phyloP scores from a whole-genome alignment of 2,888 invertebrate species.

The Horisme vitalbata region DNA sequence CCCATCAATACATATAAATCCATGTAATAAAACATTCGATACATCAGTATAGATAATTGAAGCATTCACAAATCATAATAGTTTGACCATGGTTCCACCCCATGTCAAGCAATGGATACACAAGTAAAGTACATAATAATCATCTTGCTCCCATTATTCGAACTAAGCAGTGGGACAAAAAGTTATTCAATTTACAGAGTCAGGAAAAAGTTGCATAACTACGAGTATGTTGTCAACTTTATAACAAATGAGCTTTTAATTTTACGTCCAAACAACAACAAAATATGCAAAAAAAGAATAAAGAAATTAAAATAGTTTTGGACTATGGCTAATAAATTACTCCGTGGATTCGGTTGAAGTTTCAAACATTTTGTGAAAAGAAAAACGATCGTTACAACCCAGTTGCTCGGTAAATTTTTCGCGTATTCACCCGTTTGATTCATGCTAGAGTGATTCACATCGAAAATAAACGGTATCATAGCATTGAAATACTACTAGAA shows the following conservation, averaged over 20 bases:
- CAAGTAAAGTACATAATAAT: no score
- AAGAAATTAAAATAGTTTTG: background rate
- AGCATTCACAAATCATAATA: no score
- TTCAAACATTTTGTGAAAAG: constrained; percentile 34
- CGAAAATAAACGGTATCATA: constrained; percentile 19
- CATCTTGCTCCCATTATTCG: no score
- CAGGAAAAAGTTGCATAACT: constrained; percentile 9
- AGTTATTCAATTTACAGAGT: no score
- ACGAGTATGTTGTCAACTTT: constrained; percentile 17
- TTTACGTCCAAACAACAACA: constrained; percentile 11
- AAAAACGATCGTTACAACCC: constrained; percentile 63
- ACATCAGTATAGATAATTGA: no score
- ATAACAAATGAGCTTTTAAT: constrained; percentile 19
- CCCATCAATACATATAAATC: no score
- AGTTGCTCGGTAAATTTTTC: constrained; percentile 64
- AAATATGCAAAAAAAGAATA: no score
- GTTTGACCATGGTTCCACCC: no score
- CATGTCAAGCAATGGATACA: no score
- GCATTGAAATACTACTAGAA: constrained; percentile 3
- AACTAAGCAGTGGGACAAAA: no score
- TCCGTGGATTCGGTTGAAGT: background rate
- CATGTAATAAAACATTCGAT: no score
- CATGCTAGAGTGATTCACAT: constrained; percentile 26
- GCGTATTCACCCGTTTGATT: constrained; percentile 54
- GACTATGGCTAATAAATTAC: background rate